Conservation (phyloP, 2,888 invertebrate genomes). For the Xestia ashworthii region DNA sequence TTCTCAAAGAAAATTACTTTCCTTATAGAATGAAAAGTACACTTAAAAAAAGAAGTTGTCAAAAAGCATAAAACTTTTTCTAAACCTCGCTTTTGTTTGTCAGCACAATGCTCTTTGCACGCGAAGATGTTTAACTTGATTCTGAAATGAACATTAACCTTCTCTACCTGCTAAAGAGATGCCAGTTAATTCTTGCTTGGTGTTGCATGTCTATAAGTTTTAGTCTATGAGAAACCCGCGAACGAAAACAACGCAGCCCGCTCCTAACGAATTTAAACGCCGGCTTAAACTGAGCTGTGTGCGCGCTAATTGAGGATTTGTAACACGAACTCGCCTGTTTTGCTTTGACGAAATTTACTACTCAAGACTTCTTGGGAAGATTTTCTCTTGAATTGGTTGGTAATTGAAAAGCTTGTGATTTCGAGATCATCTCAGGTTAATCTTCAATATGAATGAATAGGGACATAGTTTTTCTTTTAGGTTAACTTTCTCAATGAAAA, state of each 20-base stretch:
- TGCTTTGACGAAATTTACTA: conserved; percentile 74
- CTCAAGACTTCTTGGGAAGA: conserved; percentile 51
- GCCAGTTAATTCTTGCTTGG: not conserved
- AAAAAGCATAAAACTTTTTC: not conserved
- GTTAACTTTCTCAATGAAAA: not conserved
- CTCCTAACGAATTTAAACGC: conserved; percentile 89
- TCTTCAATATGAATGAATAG: not conserved
- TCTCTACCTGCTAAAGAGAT: not conserved
- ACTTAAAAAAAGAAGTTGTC: no score
- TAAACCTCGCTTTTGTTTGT: no score
- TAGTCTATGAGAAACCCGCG: conserved; percentile 75
- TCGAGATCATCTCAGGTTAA: not conserved
- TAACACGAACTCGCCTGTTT: conserved; percentile 83
- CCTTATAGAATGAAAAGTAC: not conserved
- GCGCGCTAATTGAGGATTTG: conserved; percentile 87
- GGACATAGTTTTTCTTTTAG: not conserved
- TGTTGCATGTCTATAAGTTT: conserved; percentile 22
- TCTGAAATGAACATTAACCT: not conserved
- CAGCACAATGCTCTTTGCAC: no score
- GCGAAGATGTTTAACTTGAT: not conserved
- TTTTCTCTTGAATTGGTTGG: conserved; percentile 36
- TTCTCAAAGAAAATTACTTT: not conserved
- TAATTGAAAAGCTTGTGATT: conserved; percentile 46
- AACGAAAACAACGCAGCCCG: conserved; percentile 82
- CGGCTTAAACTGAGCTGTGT: conserved; percentile 88